Base-by-base conservation (phyloP, 53 echinoderm and acorn worm genomes). In the Hippasteria phrygiana region DNA sequence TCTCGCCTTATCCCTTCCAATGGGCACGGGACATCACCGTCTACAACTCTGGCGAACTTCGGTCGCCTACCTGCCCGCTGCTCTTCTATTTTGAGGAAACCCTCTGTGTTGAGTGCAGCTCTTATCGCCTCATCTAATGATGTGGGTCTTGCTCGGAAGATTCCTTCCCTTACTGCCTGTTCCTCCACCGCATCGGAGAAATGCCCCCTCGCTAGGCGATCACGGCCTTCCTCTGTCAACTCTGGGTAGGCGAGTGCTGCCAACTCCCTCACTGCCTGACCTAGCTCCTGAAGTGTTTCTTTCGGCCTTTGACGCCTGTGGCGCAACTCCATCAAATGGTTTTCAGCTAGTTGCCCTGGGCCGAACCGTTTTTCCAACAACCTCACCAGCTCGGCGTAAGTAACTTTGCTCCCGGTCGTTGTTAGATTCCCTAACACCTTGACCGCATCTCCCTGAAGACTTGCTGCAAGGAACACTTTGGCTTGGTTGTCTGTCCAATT, bases 261-360 rank as follows among this genome's bases (percentile, higher is more conserved):
- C 63, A 88, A 17, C 28, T 88, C 88, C 36, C 40, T 20, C 0
- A 88, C 64, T 13, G 50, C 1, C 59, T 75, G 74, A 2, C 88
- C 88, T 5, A 88, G 43, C 35, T 88, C 88, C 33, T 75, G 88
- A 2, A 88, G 28, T 4, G 75, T 38, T 45, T 88, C 88, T n/a
- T 55, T 56, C 1, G 56, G 59, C 11, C 40, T 17, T 41, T 62
- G 55, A 17, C 88, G 75, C 59, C 76, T 88, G 11, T 51, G 50
- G 1, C 72, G 51, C n/a, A 86, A 17, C 53, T 71, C 71, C 35
- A 36, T 22, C 2, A 86, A 34, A 18, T 62, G 54, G 26, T 72
- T 71, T 14, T 86, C 87, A 1, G 87, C 87, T 1, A 67, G 48
- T 26, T 46, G 29, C 22, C 84, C 84, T 28, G 69, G 84, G 3